Percentiles rank a stretch among this genome's conserved stretches.
These are phyloP conservation scores for Ptiloglossa arizonensis DNA, from an alignment of 1,140 invertebrate genomes.

Conservation along the genomic window DNA sequence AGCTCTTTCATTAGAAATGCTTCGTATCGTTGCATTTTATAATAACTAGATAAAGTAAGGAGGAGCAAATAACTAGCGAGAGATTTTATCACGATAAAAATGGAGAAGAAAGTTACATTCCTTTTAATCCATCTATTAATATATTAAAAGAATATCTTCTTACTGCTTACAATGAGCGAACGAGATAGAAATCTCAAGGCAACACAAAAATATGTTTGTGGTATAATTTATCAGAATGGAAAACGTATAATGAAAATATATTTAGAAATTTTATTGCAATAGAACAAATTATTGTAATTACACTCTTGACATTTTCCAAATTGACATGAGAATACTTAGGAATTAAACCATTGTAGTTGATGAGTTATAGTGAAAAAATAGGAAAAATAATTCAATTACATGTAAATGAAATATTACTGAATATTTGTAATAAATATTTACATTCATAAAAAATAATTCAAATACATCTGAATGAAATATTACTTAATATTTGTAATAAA, in stretches of 20 bases:
- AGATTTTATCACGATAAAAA: constrained; percentile 33
- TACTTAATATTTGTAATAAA: too few species aligned
- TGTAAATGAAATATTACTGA: not conserved
- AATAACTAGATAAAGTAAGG: not conserved
- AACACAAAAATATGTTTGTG: not conserved
- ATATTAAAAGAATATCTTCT: constrained; percentile 24
- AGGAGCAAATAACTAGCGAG: constrained; percentile 14
- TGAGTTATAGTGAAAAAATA: too few species aligned
- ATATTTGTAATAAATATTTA: too few species aligned
- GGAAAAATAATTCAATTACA: too few species aligned
- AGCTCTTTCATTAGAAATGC: not conserved
- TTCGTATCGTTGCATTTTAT: not conserved
- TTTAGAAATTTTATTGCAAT: too few species aligned
- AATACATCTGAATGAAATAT: too few species aligned
- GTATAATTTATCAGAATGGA: not conserved
- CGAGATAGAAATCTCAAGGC: constrained; percentile 1
- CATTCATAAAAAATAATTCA: too few species aligned
- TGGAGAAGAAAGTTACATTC: constrained; percentile 16
- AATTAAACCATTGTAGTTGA: too few species aligned
- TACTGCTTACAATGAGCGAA: not conserved
- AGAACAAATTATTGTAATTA: too few species aligned
- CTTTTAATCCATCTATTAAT: constrained; percentile 55
- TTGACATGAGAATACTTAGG: too few species aligned
- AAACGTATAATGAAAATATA: not conserved
- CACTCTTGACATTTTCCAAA: too few species aligned